Conservation (phyloP, 1,140 invertebrate species). For the Hormaphis cornu region DNA sequence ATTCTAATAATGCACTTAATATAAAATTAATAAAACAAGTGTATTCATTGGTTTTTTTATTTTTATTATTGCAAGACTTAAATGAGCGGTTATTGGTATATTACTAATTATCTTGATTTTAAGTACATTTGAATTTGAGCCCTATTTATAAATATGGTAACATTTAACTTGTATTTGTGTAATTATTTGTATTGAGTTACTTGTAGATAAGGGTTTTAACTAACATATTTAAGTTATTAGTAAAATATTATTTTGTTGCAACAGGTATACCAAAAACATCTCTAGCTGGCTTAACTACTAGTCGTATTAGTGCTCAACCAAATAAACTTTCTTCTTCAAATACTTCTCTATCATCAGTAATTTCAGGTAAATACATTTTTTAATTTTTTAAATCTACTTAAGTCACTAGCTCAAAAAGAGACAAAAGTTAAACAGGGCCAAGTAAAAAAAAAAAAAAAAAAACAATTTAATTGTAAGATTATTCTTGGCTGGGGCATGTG, state of each 20-base stretch:
- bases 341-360: slow-evolving; percentile 58
- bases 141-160: background rate
- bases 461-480: no score
- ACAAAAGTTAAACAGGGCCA: background rate
- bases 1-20: no score
- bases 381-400: background rate
- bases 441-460: no score
- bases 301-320: slow-evolving; percentile 50
- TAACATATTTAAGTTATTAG: background rate
- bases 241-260: slow-evolving; percentile 35
- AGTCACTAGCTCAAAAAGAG: background rate
- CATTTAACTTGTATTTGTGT: background rate
- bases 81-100: no score
- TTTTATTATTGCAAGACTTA: no score
- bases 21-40: no score
- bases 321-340: slow-evolving; percentile 52
- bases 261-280: slow-evolving; percentile 69
- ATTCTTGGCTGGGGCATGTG: no score
- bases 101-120: no score
- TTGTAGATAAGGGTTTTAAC: background rate
- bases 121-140: no score
- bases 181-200: background rate
- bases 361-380: slow-evolving; percentile 48
- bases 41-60: no score
- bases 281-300: slow-evolving; percentile 63